Conservation (phyloP, 2,797 vertebrate genomes). For the Sebastes minor region DNA sequence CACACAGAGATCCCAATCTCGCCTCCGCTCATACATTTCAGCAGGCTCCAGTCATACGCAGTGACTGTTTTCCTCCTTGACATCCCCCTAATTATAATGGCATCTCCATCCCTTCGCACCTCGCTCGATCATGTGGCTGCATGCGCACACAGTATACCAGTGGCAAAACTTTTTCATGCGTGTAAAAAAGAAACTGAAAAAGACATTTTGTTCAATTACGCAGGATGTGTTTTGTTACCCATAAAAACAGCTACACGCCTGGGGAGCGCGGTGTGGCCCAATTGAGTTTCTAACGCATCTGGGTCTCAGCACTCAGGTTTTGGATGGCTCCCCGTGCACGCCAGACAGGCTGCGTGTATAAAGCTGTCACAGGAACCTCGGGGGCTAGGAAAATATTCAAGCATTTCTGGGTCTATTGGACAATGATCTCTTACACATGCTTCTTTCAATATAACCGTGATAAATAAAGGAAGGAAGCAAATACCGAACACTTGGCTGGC, state of each 20-base stretch:
- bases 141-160: background rate
- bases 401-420: slow-evolving; percentile 72
- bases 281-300: slow-evolving; percentile 60
- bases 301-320: slow-evolving; percentile 70
- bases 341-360: slow-evolving; percentile 77
- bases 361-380: slow-evolving; percentile 78
- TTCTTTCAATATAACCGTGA: slow-evolving; percentile 72
- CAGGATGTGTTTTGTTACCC: slow-evolving; percentile 52
- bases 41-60: slow-evolving; percentile 15
- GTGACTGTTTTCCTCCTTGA: slow-evolving; percentile 28
- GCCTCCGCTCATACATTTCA: slow-evolving; percentile 14
- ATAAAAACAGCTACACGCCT: slow-evolving; percentile 31
- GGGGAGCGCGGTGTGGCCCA: slow-evolving; percentile 46
- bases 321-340: slow-evolving; percentile 65
- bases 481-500: slow-evolving; percentile 67
- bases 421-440: slow-evolving; percentile 73
- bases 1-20: slow-evolving; percentile 60
- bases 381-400: slow-evolving; percentile 75
- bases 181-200: slow-evolving; percentile 32
- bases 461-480: slow-evolving; percentile 80
- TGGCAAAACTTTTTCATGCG: background rate
- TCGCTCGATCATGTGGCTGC: slow-evolving; percentile 27
- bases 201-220: slow-evolving; percentile 23
- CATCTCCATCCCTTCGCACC: slow-evolving; percentile 51
- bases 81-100: slow-evolving; percentile 43